phyloP scores from a whole-genome alignment of 2,888 invertebrate genomes.

The Ectobius pallidus region DNA sequence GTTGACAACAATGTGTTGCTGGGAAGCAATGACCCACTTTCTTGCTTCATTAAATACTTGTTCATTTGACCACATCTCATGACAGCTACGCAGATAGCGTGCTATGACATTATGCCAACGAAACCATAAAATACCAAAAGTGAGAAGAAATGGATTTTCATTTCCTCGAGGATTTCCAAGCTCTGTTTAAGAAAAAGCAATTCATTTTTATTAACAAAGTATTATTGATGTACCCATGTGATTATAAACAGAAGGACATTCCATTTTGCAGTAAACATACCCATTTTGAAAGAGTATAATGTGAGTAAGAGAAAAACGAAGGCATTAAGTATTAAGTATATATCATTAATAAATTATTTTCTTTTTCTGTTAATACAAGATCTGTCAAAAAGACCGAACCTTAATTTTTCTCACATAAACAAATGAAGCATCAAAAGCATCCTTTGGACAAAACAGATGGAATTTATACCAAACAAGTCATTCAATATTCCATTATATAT shows the following conservation, averaged over 20 bases:
- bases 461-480: too few species aligned
- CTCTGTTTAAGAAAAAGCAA: conserved; percentile 50
- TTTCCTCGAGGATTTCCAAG: conserved; percentile 62
- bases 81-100: conserved; percentile 49
- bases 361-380: too few species aligned
- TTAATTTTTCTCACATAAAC: too few species aligned
- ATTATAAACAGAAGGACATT: background rate
- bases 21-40: conserved; percentile 63
- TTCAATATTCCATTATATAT: too few species aligned
- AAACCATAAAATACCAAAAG: conserved; percentile 62
- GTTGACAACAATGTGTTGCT: conserved; percentile 59
- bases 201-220: background rate
- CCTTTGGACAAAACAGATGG: too few species aligned
- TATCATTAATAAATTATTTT: too few species aligned
- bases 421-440: too few species aligned
- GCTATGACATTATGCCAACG: conserved; percentile 63
- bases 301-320: too few species aligned
- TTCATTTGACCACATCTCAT: conserved; percentile 57
- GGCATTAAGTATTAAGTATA: too few species aligned
- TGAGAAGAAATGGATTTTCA: conserved; percentile 61
- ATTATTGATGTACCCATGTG: too few species aligned
- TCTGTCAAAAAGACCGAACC: too few species aligned
- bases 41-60: conserved; percentile 61
- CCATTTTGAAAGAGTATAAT: too few species aligned
- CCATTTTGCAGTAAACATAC: background rate